Evolutionary conservation across 2,113 vertebrate species (phyloP).

Genomic region (Rattus rattus): DNA sequence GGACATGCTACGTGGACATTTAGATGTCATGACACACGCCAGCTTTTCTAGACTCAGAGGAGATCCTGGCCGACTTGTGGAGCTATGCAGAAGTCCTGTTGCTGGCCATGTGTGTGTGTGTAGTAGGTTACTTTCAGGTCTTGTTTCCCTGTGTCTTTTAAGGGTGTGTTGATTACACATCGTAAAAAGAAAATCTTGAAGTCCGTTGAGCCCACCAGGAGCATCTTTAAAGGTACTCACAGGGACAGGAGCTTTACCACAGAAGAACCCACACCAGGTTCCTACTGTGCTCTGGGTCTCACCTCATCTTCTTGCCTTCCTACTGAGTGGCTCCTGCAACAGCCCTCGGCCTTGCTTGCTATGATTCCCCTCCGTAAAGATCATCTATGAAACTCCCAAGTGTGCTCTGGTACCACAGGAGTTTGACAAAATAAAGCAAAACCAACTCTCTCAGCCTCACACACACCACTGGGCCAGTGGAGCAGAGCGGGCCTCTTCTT

Average conservation of each 20-base stretch:
- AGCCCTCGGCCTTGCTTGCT: not conserved
- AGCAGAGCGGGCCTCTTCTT: not conserved
- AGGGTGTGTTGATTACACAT: not conserved
- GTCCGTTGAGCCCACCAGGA: not conserved
- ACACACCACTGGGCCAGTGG: not conserved
- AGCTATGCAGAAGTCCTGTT: not conserved
- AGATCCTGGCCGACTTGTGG: not conserved
- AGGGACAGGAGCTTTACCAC: not conserved
- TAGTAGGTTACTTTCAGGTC: not conserved
- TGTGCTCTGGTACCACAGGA: not conserved
- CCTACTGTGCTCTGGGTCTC: not conserved
- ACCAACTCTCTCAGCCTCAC: not conserved
- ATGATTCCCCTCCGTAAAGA: not conserved
- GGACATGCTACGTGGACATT: not conserved
- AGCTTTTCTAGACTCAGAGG: conserved; percentile 15
- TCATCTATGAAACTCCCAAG: not conserved
- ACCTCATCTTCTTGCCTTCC: not conserved
- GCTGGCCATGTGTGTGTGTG: not conserved
- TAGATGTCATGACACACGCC: not conserved
- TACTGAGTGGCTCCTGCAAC: not conserved
- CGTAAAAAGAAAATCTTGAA: conserved; percentile 7
- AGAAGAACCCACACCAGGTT: not conserved
- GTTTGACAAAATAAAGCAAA: not conserved
- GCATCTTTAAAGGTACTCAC: not conserved
- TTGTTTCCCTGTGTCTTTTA: not conserved